Evolutionary conservation across 2,797 vertebrate genomes (phyloP).

Genomic region (Sebastes ruberrimus): DNA sequence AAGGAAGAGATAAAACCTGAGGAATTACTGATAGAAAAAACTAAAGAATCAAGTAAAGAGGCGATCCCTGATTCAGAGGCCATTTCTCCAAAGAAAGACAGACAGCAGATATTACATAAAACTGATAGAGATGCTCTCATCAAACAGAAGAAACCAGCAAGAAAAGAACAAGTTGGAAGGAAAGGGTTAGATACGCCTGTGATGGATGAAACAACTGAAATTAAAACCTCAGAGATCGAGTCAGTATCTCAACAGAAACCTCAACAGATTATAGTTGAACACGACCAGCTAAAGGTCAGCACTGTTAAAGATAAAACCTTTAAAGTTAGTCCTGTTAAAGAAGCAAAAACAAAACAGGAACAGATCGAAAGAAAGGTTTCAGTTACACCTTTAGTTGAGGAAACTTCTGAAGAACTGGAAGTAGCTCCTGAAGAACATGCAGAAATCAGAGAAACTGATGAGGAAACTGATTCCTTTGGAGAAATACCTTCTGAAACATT

Average conservation of each 20-base stretch:
- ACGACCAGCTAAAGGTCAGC: background rate
- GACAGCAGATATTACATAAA: background rate
- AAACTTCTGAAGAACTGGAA: no score
- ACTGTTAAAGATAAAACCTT: constrained; percentile 2
- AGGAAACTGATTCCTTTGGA: no score
- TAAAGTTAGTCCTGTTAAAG: background rate
- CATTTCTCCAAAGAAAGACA: background rate
- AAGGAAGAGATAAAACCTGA: background rate
- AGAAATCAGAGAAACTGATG: background rate
- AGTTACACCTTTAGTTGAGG: no score
- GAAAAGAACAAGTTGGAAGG: background rate
- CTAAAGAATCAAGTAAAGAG: background rate
- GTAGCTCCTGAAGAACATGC: no score
- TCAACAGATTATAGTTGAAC: background rate
- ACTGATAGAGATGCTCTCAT: background rate
- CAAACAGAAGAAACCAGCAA: background rate
- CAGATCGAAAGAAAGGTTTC: no score
- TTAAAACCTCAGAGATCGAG: fast-evolving
- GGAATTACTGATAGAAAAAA: background rate
- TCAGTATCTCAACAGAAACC: background rate
- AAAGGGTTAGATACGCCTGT: background rate
- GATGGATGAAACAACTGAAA: background rate
- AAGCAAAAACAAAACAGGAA: background rate
- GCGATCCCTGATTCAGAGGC: background rate
- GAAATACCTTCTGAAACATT: no score